phyloP scores from a whole-genome alignment of 2,888 invertebrate species.

The Carabus problematicus region DNA sequence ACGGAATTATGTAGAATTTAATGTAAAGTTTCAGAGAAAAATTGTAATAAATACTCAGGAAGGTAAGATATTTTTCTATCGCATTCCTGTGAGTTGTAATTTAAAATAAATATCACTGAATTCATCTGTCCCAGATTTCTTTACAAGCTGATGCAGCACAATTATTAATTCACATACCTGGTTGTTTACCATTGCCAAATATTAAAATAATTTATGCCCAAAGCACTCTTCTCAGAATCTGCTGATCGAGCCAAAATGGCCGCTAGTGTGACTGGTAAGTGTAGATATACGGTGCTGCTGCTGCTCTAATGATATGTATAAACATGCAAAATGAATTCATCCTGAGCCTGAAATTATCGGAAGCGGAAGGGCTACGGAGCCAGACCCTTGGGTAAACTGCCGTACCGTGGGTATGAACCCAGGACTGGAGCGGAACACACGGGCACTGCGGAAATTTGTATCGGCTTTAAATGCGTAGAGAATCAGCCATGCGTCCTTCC shows the following conservation, averaged over 20 bases:
- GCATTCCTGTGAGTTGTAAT: no score
- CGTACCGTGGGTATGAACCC: slow-evolving; percentile 5
- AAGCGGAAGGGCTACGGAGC: slow-evolving; percentile 22
- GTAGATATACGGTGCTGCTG: neutral
- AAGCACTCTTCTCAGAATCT: neutral
- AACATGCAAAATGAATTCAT: slow-evolving; percentile 25
- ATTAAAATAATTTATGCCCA: neutral
- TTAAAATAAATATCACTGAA: no score
- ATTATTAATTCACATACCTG: no score
- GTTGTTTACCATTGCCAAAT: no score
- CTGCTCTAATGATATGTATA: slow-evolving; percentile 23
- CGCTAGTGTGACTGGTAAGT: neutral
- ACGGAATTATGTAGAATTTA: no score
- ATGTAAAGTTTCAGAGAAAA: no score
- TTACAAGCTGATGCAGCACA: no score
- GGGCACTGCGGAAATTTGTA: slow-evolving; percentile 9
- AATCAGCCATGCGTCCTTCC: neutral
- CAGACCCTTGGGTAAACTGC: slow-evolving; percentile 17
- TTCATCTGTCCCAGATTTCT: no score
- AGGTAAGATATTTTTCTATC: no score
- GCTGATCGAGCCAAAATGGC: slow-evolving; percentile 1
- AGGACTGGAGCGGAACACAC: slow-evolving; percentile 5
- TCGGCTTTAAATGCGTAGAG: slow-evolving; percentile 7
- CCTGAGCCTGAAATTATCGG: slow-evolving; percentile 16
- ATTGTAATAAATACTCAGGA: no score